Base-by-base conservation (phyloP, 1,140 invertebrate species). In the Halesus radiatus region DNA sequence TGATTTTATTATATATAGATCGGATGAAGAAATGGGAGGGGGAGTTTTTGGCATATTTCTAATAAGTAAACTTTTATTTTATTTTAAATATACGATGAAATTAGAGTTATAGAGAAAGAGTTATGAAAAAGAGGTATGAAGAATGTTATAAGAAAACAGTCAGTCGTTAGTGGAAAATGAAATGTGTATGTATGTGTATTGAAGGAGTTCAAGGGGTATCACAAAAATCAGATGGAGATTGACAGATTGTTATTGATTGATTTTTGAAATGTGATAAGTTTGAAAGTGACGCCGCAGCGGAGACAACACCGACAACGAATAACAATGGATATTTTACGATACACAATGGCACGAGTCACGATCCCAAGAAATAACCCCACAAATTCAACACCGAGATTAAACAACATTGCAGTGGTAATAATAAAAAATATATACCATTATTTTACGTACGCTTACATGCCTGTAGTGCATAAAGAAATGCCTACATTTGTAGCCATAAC, bases 291-390 rank as follows among this genome's bases (percentile, higher is more conserved):
- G 23, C 1, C 6, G 18, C 20, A n/a, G 23, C 20, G 56, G 56
- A 60, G 56, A 20, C 62, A 16, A 66, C 62, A 66, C 62, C 62
- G n/a, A 66, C 23, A 66, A 37, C 37, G 62, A 37, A 66, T 26
- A 66, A 26, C 32, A 18, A n/a, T 22, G 23, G n/a, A 66, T 29
- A 37, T 66, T 4, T 0, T 45, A 45, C 37, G 13, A 45, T 45
- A 3, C 26, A 29, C n/a, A n/a, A n/a, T n/a, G n/a, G n/a, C n/a
- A n/a, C 62, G 37, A 29, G 16, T 29, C 26, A 66, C 15, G 56
- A 23, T 60, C 56, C 23, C 3, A 60, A 60, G 56, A 18, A 60
- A 60, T 60, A 18, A 45, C 56, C 56, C 56, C 6, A 18, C 56
- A 60, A 60, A 60, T 60, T 60, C n/a, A n/a, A 60, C 23, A 13